These are phyloP conservation scores for Mesodorylaimus sp. DNA, from an alignment of 2,888 invertebrate genomes.

Conservation along the genomic window DNA sequence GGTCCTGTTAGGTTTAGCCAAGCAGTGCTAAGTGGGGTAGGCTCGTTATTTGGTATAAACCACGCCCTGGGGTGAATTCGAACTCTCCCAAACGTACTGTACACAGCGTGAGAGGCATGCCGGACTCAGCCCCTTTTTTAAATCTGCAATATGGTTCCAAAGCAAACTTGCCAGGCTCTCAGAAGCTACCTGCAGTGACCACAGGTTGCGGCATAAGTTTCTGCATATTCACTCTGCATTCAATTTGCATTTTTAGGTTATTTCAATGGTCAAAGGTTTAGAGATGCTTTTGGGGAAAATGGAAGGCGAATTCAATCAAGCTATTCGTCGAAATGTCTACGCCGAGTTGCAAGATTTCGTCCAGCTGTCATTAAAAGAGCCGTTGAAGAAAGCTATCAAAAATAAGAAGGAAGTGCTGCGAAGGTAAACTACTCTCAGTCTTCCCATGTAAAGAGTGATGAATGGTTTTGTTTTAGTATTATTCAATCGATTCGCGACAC, in stretches of 20 bases:
- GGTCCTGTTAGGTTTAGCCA: not conserved
- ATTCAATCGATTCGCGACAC: slow-evolving; percentile 91
- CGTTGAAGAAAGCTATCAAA: slow-evolving; percentile 82
- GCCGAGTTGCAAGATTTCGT: slow-evolving; percentile 87
- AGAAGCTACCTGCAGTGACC: too few relatives aligned
- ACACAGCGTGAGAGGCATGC: too few relatives aligned
- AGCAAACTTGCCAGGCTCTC: too few relatives aligned
- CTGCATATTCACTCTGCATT: too few relatives aligned
- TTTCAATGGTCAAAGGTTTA: slow-evolving; percentile 95
- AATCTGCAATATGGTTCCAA: too few relatives aligned
- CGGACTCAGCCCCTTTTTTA: too few relatives aligned
- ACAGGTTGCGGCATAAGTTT: too few relatives aligned
- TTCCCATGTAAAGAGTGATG: not conserved
- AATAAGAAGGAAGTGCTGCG: slow-evolving; percentile 70
- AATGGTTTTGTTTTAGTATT: slow-evolving; percentile 46
- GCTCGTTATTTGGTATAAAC: too few relatives aligned
- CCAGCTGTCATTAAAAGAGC: slow-evolving; percentile 67
- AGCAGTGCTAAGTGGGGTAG: too few relatives aligned
- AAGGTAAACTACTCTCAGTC: not conserved
- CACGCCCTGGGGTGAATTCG: too few relatives aligned
- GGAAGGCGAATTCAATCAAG: slow-evolving; percentile 85
- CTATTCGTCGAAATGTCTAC: slow-evolving; percentile 74
- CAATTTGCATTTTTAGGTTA: too few relatives aligned
- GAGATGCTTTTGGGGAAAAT: slow-evolving; percentile 89
- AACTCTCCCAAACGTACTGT: too few relatives aligned